phyloP scores from a whole-genome alignment of 2,797 vertebrate genomes.

The Falco rusticolus region DNA sequence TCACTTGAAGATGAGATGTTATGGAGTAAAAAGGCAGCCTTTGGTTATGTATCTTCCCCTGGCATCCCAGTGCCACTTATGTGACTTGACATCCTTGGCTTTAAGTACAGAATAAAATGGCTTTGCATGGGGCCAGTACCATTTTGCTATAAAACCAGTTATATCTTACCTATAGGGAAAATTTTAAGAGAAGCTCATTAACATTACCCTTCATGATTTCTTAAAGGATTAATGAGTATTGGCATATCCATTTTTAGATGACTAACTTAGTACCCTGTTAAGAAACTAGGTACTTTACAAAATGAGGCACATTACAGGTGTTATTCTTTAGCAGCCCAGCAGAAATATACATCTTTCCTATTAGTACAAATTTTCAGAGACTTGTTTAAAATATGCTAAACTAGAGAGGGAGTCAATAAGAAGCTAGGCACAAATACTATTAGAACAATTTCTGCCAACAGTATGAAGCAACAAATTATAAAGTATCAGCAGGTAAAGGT shows the following conservation, averaged over 20 bases:
- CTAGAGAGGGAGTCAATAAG: neutral
- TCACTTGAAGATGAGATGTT: conserved; percentile 33
- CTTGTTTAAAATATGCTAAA: neutral
- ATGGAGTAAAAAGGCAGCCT: neutral
- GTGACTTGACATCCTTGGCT: neutral
- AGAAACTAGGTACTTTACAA: neutral
- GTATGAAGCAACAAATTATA: neutral
- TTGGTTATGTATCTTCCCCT: neutral
- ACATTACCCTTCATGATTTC: neutral
- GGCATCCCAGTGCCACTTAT: neutral
- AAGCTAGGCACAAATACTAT: neutral
- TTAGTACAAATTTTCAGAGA: neutral
- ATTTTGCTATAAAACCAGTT: neutral
- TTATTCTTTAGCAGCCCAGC: neutral
- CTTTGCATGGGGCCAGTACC: neutral
- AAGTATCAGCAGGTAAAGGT: neutral
- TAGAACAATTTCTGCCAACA: neutral
- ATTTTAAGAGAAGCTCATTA: neutral
- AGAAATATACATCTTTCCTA: neutral
- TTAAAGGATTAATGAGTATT: neutral
- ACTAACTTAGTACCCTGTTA: neutral
- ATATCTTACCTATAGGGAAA: neutral
- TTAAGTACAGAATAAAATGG: neutral
- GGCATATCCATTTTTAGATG: neutral
- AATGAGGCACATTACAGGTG: neutral